Evolutionary conservation across 2,888 invertebrate genomes (phyloP), one percentile per base, ranked within the genome.

Genomic region (Spodoptera exigua): DNA sequence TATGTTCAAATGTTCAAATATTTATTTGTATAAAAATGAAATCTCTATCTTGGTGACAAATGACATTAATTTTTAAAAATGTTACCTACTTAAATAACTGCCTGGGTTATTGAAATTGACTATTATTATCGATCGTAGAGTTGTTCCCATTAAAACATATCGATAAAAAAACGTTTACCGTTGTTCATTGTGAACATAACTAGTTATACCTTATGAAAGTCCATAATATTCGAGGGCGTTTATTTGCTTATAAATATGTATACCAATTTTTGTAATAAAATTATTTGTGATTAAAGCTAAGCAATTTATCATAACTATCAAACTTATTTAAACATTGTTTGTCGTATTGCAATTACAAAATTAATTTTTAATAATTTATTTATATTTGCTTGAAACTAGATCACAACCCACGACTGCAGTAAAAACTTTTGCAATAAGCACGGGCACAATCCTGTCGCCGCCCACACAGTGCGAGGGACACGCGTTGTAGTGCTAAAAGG

Each of bases 381-480:
- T 34, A 34, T 56, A 52, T 55, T 37, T 51, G 44, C 46, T 51
- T 34, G 48, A 61, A 67, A 65, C 59, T 49, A 68, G 61, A 74
- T 65, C 48, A 37, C 59, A 66, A 36, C 72, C 79, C 70, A 73
- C 80, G 59, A 43, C 52, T 49, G 56, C 54, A 59, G 61, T 66
- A 72, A 72, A 80, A 82, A 77, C 71, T 78, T 76, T 75, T 64
- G 79, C 72, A 81, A 73, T 79, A 79, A 78, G 76, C 67, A 61
- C 16, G 55, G 55, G 62, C 51, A 56, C 60, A 59, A 63, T 74
- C 66, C 69, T 76, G 70, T 70, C 60, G 37, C 49, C 76, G 62
- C 80, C 82, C 76, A 82, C 80, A 61, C 69, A 35, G 48, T 36
- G 49, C 21, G 60, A 17, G 17, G 68, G 37, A 37, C 34, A 73